phyloP scores from a whole-genome alignment of 64 coral and sea anemone genomes.

The Porites lutea region DNA sequence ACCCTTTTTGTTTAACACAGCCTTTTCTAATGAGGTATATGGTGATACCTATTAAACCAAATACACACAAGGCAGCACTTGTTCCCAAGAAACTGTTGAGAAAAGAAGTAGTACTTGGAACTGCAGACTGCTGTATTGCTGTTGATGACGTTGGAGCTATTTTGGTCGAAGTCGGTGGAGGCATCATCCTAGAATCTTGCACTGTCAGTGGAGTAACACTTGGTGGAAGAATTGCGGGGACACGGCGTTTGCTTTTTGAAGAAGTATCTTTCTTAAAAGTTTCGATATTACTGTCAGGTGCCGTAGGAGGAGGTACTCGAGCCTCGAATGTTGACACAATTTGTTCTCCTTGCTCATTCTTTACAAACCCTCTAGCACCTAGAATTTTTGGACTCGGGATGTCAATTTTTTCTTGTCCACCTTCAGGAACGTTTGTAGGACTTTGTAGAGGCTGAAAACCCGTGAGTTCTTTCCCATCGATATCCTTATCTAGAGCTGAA shows the following conservation, averaged over 20 bases:
- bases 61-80: not conserved
- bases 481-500: not conserved
- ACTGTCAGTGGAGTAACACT: not conserved
- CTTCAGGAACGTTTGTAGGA: not conserved
- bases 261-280: not conserved
- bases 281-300: no score
- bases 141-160: not conserved
- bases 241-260: not conserved
- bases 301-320: no score
- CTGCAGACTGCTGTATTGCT: no score
- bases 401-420: not conserved
- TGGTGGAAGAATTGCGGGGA: not conserved
- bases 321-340: no score
- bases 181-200: not conserved
- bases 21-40: not conserved
- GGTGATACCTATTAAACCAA: not conserved
- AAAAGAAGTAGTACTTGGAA: not conserved
- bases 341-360: no score
- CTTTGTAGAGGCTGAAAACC: not conserved
- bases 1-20: not conserved
- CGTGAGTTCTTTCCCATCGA: not conserved
- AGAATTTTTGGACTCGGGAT: not conserved
- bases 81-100: slow-evolving; percentile 5
- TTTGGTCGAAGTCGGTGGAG: not conserved
- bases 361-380: not conserved